Base-by-base conservation (phyloP, 2,888 invertebrate genomes). In the Stictocephala bisonia region DNA sequence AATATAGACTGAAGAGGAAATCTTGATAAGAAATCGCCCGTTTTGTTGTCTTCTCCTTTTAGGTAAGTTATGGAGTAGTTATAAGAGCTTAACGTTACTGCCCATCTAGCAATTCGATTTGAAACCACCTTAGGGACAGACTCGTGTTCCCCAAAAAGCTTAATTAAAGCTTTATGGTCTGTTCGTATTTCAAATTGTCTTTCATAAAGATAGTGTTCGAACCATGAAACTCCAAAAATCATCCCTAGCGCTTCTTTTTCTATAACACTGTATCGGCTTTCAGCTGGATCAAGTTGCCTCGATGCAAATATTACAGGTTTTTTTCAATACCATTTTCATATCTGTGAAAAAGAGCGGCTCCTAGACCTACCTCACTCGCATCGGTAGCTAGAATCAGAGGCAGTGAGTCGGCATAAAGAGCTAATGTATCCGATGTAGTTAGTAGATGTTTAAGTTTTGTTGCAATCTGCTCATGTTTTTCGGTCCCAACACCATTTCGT, bases 21-120 rank as follows among this genome's bases (percentile, higher is more conserved):
- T 11, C 74, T 35, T 15, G 64, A 74, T 24, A 74, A 41, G 15
- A 64, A 18, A n/a, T n/a, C n/a, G n/a, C n/a, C n/a, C n/a, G n/a
- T n/a, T n/a, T n/a, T n/a, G 31, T 74, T 70, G 2, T 27, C 70
- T 11, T 50, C 40, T 24, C 31, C 53, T 26, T 71, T 35, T 71
- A 51, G 48, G 22, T 27, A 60, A 27, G 20, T 51, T 15, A 48
- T 64, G 13, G 44, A 31, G 20, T 31, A 66, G 24, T 51, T 40
- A 7, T 64, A 72, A 3, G 40, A 11, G 9, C 66, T 48, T 6
- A 66, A 41, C n/a, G 35, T 35, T 18, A 71, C 20, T 18, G 71
- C 48, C 66, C 53, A 66, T n/a, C 66, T 48, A 6, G 66, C 40
- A 3, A 6, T 27, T n/a, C 64, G 44, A 18, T 50, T 66, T 9